phyloP scores from a whole-genome alignment of 2,797 vertebrate species.

The Clamator glandarius region DNA sequence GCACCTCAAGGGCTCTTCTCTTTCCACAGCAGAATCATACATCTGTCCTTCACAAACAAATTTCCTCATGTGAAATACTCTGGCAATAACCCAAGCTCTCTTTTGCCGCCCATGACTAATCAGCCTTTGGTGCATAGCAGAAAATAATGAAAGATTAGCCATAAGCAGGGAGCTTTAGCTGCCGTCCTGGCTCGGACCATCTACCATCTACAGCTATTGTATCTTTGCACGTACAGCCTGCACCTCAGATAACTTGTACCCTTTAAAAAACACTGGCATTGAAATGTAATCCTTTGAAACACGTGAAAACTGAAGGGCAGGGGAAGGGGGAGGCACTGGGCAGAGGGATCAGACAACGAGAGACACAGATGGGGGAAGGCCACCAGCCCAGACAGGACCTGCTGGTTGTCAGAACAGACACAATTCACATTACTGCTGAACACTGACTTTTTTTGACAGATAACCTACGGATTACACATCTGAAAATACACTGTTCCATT shows the following conservation, averaged over 20 bases:
- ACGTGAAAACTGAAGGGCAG: not conserved
- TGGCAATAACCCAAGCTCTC: not conserved
- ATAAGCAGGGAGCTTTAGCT: not conserved
- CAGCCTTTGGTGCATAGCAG: not conserved
- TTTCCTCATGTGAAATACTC: not conserved
- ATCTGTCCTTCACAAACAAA: not conserved
- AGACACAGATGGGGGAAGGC: not conserved
- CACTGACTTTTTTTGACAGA: not conserved
- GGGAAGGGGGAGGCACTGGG: not conserved
- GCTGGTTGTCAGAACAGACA: not conserved
- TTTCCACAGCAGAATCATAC: not conserved
- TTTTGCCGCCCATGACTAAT: not conserved
- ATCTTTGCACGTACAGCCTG: not conserved
- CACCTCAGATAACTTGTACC: conserved; percentile 33
- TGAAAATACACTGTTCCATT: conserved; percentile 30
- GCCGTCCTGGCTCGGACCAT: not conserved
- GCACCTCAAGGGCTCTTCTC: not conserved
- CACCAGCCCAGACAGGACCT: not conserved
- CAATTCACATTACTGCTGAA: not conserved
- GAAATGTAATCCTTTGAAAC: conserved; percentile 41
- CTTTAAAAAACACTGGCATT: conserved; percentile 21
- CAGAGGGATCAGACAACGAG: not conserved
- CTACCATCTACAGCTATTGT: not conserved
- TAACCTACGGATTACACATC: not conserved
- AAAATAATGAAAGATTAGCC: not conserved